Conservation (phyloP, 2,113 vertebrate genomes). For the Rhinichthys klamathensis region DNA sequence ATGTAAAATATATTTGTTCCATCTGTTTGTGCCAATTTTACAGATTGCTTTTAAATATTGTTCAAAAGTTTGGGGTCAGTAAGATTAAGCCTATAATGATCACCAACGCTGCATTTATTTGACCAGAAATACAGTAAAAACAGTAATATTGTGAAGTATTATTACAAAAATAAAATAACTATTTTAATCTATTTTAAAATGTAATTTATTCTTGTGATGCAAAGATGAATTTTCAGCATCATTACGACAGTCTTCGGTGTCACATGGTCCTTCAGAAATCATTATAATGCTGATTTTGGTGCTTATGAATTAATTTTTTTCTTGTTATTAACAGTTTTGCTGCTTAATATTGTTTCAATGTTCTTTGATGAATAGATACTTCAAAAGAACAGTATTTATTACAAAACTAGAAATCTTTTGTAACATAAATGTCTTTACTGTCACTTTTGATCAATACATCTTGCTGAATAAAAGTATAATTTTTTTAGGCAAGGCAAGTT, state of each 20-base stretch:
- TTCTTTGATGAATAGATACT: not conserved
- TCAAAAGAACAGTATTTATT: not conserved
- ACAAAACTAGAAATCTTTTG: not conserved
- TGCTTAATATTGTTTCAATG: not conserved
- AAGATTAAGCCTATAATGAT: not conserved
- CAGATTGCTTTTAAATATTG: not conserved
- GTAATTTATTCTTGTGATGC: not conserved
- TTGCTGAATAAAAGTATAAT: not conserved
- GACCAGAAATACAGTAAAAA: not conserved
- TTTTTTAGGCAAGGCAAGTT: not conserved
- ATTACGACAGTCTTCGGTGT: not conserved
- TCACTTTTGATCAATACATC: not conserved
- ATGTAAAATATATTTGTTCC: not conserved
- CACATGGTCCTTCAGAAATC: not conserved
- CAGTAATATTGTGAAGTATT: not conserved
- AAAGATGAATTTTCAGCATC: not conserved
- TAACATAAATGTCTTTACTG: not conserved
- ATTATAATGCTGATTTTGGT: not conserved
- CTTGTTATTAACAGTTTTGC: not conserved
- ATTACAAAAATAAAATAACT: not conserved
- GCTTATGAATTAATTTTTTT: not conserved
- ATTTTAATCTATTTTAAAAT: not conserved
- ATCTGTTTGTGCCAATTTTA: not conserved
- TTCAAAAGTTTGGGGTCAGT: not conserved
- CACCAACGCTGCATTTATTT: not conserved